Evolutionary conservation across 2,113 vertebrate species (phyloP), one percentile per base, ranked within the genome.

Genomic region (Engystomops pustulosus): DNA sequence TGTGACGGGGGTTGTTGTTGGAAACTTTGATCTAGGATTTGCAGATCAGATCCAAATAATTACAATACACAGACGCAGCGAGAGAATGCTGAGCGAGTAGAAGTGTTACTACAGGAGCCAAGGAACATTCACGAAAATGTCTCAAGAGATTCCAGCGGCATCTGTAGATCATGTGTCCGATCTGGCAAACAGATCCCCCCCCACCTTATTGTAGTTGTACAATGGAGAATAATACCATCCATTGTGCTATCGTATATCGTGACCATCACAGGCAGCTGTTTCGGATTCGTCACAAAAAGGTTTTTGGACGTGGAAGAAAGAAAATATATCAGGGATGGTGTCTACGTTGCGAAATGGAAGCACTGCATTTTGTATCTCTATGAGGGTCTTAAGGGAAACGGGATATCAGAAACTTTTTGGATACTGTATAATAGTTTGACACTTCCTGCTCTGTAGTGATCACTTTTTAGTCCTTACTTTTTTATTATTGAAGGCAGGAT

Each of bases 131-230:
- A 44, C 38, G 18, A 10, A 41, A 11, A 23, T 11, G 20, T 20
- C 20, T 44, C 18, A 41, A 9, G 44, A 70, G 62, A 36, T 30
- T 18, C 68, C 36, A 23, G 36, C 68, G 5, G 38, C 68, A 70
- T 70, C 36, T 70, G n/a, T 70, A 70, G n/a, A 38, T 38, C 68
- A 23, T 14, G 36, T 70, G n/a, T 70, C 68, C 11, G 9, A 69
- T 38, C 67, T n/a, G 68, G 67, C 30, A 55, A 55, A 36, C 47
- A 49, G n/a, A 49, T n/a, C 15, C 23, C 10, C 9, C 76, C 23
- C 79, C 20, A 80, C 79, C 65, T 36, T 69, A 69, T 34, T 34
- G 25, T 55, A n/a, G 15, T 34, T 1, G 18, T 51, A 80, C 62
- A 68, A 68, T 80, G 49, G 34, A 69, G 44, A 25, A 69, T n/a